Evolutionary conservation across 2,888 invertebrate species (phyloP).

Genomic region (Ochropleura leucogaster): DNA sequence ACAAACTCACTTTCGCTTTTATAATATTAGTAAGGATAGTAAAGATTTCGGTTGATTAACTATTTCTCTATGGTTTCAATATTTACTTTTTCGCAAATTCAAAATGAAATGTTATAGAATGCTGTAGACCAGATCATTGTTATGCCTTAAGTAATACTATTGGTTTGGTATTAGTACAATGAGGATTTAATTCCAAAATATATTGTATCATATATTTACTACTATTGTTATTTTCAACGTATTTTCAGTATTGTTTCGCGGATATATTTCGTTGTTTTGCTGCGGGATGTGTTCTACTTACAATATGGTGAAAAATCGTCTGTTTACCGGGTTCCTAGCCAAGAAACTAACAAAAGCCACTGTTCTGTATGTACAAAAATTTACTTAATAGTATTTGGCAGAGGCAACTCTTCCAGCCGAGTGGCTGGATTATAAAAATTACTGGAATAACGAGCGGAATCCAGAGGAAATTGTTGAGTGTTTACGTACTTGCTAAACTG

Average conservation of each 20-base stretch:
- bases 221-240: constrained; percentile 26
- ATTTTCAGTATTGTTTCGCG: constrained; percentile 32
- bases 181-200: background rate
- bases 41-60: background rate
- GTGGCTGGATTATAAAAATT: constrained; percentile 69
- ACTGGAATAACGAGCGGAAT: constrained; percentile 62
- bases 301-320: constrained; percentile 72
- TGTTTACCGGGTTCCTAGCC: constrained; percentile 76
- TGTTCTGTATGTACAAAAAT: constrained; percentile 76
- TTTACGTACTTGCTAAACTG: constrained; percentile 31
- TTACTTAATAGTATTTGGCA: constrained; percentile 82
- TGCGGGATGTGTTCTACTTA: constrained; percentile 66
- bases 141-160: background rate
- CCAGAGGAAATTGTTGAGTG: constrained; percentile 41
- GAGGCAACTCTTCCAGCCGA: constrained; percentile 68
- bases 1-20: no score
- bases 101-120: background rate
- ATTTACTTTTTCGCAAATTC: background rate
- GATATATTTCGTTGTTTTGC: constrained; percentile 63
- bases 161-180: background rate
- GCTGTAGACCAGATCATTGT: background rate
- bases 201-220: constrained; percentile 11
- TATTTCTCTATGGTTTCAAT: constrained; percentile 1
- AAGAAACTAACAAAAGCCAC: constrained; percentile 78
- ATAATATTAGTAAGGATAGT: no score